These are phyloP conservation scores for Rhizoglyphus robini DNA, from an alignment of 1,140 invertebrate genomes.

Conservation along the genomic window DNA sequence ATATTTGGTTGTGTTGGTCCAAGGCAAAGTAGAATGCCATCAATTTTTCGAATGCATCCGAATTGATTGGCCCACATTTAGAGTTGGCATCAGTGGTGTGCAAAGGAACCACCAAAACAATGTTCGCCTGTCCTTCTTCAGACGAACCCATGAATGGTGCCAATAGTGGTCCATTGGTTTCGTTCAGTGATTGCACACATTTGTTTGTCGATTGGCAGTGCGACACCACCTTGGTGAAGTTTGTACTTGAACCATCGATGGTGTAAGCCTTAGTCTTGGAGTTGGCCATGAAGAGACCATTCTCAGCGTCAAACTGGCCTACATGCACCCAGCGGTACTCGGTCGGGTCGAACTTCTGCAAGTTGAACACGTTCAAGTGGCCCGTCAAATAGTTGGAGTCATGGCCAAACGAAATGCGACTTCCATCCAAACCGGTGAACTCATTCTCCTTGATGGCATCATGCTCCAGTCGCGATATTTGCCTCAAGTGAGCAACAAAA, in stretches of 20 bases:
- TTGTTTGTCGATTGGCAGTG: not conserved
- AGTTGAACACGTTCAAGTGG: constrained; percentile 29
- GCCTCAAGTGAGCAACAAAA: constrained; percentile 27
- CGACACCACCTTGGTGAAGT: not conserved
- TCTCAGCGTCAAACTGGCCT: not conserved
- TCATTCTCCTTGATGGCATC: constrained; percentile 21
- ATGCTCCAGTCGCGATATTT: constrained; percentile 3
- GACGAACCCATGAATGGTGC: not conserved
- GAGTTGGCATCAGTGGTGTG: not conserved
- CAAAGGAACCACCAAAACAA: constrained; percentile 1
- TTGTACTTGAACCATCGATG: not conserved
- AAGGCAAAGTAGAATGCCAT: constrained; percentile 29
- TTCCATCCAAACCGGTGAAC: constrained; percentile 27
- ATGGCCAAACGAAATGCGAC: constrained; percentile 25
- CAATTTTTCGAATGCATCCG: constrained; percentile 27
- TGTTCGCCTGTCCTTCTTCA: not conserved
- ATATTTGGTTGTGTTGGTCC: constrained; percentile 27
- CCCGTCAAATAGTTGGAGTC: constrained; percentile 23
- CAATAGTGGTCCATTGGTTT: not conserved
- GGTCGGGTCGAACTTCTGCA: constrained; percentile 23
- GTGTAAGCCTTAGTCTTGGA: not conserved
- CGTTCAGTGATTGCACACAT: not conserved
- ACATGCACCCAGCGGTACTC: constrained; percentile 15
- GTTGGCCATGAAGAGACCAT: not conserved
- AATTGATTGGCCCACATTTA: constrained; percentile 2